phyloP scores from a whole-genome alignment of 30 jellyfish, hydroid and myxozoan species.

The Turritopsis rubra region DNA sequence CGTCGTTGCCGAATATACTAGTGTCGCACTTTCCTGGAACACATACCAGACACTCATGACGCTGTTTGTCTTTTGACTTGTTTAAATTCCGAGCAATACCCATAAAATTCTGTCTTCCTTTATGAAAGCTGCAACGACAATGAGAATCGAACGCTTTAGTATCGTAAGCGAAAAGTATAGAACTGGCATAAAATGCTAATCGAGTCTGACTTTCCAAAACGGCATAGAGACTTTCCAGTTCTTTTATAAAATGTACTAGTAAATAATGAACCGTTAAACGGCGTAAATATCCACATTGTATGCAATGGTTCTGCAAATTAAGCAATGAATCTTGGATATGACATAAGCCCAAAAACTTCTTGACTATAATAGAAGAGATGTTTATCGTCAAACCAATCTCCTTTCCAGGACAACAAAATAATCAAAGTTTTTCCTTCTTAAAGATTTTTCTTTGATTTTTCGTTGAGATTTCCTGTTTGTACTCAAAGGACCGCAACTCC shows the following conservation, averaged over 20 bases:
- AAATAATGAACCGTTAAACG: background rate
- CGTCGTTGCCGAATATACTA: background rate
- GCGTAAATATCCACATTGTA: conserved; percentile 15
- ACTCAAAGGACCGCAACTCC: too few species aligned
- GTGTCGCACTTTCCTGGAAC: background rate
- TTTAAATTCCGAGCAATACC: background rate
- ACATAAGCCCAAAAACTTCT: background rate
- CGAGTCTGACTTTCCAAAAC: background rate
- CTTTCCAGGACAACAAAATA: background rate
- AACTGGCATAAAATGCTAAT: background rate
- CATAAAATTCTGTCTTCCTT: background rate
- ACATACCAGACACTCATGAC: background rate
- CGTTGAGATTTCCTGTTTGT: too few species aligned
- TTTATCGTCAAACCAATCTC: background rate
- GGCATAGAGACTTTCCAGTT: background rate
- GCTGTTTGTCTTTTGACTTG: background rate
- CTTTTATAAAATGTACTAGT: background rate
- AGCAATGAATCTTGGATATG: background rate
- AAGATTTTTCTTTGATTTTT: too few species aligned
- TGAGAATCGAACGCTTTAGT: background rate
- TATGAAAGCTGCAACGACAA: background rate
- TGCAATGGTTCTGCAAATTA: background rate
- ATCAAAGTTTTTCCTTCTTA: background rate
- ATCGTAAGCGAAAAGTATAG: conserved; percentile 4
- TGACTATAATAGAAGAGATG: background rate